Percentiles rank a stretch among this genome's conserved stretches.
These are phyloP conservation scores for Melanotaenia nigrans DNA, from an alignment of 2,797 vertebrate genomes.

Conservation along the genomic window DNA sequence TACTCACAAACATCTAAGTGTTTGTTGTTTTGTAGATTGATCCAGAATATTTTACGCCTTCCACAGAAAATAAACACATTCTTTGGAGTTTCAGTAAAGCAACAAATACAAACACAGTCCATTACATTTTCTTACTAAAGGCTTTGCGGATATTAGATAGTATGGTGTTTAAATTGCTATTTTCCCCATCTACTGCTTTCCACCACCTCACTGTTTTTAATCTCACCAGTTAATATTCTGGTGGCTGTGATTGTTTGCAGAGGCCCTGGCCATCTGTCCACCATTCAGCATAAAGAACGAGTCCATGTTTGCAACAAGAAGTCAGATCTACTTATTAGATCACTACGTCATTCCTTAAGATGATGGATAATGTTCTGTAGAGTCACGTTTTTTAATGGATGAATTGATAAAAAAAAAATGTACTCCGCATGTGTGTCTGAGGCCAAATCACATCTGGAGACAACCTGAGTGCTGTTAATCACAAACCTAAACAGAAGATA, in stretches of 20 bases:
- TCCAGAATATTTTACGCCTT: constrained; percentile 49
- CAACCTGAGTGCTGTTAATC: constrained; percentile 74
- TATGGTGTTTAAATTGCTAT: constrained; percentile 27
- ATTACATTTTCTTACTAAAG: constrained; percentile 21
- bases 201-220: constrained; percentile 55
- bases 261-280: constrained; percentile 63
- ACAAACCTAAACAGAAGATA: constrained; percentile 72
- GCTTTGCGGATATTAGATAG: constrained; percentile 37
- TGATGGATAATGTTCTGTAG: constrained; percentile 64
- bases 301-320: constrained; percentile 58
- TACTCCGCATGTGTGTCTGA: constrained; percentile 27
- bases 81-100: constrained; percentile 34
- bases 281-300: constrained; percentile 67
- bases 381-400: constrained; percentile 52
- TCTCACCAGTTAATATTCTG: constrained; percentile 41
- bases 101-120: constrained; percentile 34
- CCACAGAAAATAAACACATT: constrained; percentile 60
- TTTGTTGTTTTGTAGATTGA: constrained; percentile 54
- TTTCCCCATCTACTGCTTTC: constrained; percentile 58
- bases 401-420: constrained; percentile 58
- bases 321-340: constrained; percentile 69
- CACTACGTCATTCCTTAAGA: constrained; percentile 52
- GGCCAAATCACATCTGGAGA: constrained; percentile 74
- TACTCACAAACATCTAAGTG: constrained; percentile 53
- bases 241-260: constrained; percentile 60